Evolutionary conservation across 1,140 invertebrate species (phyloP), one percentile per base, ranked within the genome.

Genomic region (Leptinotarsa undecemlineata): DNA sequence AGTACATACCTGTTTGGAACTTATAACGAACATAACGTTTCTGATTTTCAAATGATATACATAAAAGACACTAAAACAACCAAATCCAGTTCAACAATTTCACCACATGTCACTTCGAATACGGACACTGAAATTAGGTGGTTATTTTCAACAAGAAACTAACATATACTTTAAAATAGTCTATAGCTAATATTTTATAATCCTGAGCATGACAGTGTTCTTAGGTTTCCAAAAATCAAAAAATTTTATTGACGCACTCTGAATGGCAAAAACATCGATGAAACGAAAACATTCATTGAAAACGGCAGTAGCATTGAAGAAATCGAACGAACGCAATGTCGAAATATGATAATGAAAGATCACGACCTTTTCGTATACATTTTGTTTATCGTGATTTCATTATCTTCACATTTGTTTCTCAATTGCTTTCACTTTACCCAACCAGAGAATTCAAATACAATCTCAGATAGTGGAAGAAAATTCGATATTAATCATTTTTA

Each of bases 261-360:
- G 66, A 69, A 68, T 73, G 66, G 70, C 72, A 69, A 76, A 57
- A 73, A 72, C 20, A 61, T 62, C 60, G 19, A 26, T 64, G n/a
- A 42, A 13, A 71, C 63, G 66, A 76, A 57, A 57, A 57, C n/a
- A 57, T 57, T 57, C 14, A 57, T 57, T 57, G 15, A 19, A 57
- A 57, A 57, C n/a, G 51, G 17, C 51, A 57, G 51, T 17, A 57
- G 51, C 51, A 19, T 57, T 57, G n/a, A 57, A 19, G 5, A 62
- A 71, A 71, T 51, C 23, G 48, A 69, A 69, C 47, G 51, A 73
- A 68, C 60, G 61, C 74, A 57, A 74, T 77, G 68, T 77, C 69
- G 73, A 77, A 77, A 77, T 77, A 72, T 72, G 76, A 77, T 77
- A 77, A 77, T 77, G 47, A 68, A 47, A 70, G 76, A 74, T 77